Evolutionary conservation across 1,140 invertebrate genomes (phyloP).

Genomic region (Hylaeus anthracinus): DNA sequence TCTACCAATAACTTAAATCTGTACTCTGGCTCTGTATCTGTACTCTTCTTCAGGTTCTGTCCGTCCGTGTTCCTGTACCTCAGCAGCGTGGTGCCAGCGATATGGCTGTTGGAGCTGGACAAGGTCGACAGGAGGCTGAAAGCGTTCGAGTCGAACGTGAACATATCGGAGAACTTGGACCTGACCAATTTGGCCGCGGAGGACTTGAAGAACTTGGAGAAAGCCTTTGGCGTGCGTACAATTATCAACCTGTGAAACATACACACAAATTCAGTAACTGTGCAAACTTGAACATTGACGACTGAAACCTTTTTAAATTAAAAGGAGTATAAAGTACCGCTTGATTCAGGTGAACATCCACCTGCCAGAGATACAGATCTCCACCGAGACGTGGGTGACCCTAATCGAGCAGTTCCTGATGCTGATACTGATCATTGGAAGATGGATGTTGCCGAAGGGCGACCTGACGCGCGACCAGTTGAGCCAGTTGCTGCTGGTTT

Average conservation of each 20-base stretch:
- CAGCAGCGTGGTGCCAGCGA: conserved; percentile 90
- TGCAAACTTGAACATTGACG: too few relatives aligned
- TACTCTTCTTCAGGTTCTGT: conserved; percentile 86
- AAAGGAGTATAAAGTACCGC: too few relatives aligned
- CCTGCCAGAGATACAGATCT: conserved; percentile 85
- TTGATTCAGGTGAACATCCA: conserved; percentile 79
- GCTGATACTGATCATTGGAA: conserved; percentile 92
- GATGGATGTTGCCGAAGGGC: conserved; percentile 94
- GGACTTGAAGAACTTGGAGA: conserved; percentile 82
- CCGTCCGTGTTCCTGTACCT: conserved; percentile 92
- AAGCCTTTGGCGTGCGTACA: conserved; percentile 81
- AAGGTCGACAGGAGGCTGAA: conserved; percentile 86
- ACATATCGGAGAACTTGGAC: conserved; percentile 77
- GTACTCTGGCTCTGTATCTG: not conserved
- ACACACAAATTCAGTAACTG: too few relatives aligned
- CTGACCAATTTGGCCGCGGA: conserved; percentile 78
- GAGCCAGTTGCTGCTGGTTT: conserved; percentile 93
- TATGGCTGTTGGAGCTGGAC: conserved; percentile 92
- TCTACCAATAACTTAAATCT: too few relatives aligned
- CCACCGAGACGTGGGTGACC: conserved; percentile 91
- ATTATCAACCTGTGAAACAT: conserved; percentile 3
- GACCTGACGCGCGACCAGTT: conserved; percentile 94
- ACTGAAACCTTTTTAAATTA: too few relatives aligned
- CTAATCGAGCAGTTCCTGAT: conserved; percentile 94
- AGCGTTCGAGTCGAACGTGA: conserved; percentile 81